phyloP scores from a whole-genome alignment of 2,113 vertebrate genomes.

The Ictidomys tridecemlineatus region DNA sequence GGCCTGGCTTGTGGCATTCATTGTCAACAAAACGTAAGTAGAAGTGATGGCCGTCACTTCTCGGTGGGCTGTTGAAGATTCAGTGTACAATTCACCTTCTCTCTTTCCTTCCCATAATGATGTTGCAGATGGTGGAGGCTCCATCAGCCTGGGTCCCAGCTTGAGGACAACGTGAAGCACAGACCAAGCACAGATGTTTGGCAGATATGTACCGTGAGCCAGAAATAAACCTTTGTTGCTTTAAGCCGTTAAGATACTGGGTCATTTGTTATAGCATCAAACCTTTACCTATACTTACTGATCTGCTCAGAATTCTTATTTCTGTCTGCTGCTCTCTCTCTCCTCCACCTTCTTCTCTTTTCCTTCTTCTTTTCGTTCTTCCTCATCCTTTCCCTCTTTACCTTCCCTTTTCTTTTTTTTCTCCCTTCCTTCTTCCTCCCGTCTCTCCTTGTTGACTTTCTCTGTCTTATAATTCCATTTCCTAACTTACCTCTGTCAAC shows the following conservation, averaged over 20 bases:
- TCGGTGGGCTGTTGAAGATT: background rate
- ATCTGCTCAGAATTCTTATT: background rate
- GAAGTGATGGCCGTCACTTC: background rate
- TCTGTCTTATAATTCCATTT: conserved; percentile 36
- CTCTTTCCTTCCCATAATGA: conserved; percentile 35
- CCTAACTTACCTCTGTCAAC: conserved; percentile 85
- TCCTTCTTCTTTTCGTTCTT: background rate
- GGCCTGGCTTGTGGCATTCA: background rate
- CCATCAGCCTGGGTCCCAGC: conserved; percentile 54
- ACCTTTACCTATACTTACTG: background rate
- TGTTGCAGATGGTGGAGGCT: conserved; percentile 34
- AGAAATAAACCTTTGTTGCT: conserved; percentile 69
- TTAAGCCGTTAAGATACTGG: background rate
- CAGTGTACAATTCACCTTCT: background rate
- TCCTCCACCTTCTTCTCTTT: background rate
- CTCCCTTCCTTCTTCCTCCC: fast-evolving
- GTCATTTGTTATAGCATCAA: conserved; percentile 23
- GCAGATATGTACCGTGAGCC: background rate
- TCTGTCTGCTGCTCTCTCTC: background rate
- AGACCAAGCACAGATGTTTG: background rate
- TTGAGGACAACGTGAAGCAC: conserved; percentile 47
- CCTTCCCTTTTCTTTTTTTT: fast-evolving
- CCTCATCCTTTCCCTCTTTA: background rate
- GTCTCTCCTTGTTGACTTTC: background rate
- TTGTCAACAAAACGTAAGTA: background rate